Percentiles rank a stretch among this genome's conserved stretches.
These are phyloP conservation scores for Diphyllodes magnificus DNA, from an alignment of 2,113 vertebrate species.

Conservation along the genomic window DNA sequence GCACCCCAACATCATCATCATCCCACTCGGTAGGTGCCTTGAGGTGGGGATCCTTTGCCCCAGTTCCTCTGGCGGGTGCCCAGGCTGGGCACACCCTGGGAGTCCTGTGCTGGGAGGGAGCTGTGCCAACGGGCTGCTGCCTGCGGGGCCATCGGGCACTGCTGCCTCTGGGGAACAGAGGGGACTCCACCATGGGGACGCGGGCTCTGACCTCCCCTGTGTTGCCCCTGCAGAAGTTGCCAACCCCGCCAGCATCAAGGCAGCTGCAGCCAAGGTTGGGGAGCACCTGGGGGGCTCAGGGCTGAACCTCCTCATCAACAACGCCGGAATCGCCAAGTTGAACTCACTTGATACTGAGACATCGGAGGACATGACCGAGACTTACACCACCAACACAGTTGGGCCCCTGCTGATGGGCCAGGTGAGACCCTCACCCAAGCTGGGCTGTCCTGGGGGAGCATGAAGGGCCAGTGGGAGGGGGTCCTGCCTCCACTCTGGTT, in stretches of 20 bases:
- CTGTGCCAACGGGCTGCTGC: background rate
- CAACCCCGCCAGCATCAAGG: background rate
- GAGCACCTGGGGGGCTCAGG: background rate
- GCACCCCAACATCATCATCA: background rate
- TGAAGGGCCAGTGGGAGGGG: background rate
- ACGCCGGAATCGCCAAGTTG: fast-evolving
- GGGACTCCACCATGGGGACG: background rate
- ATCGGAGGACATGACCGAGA: fast-evolving
- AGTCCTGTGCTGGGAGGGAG: background rate
- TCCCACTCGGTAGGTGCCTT: background rate
- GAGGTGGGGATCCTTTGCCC: background rate
- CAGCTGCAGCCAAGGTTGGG: background rate
- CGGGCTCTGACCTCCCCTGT: background rate
- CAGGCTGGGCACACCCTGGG: background rate
- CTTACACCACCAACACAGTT: background rate
- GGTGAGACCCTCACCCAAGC: background rate
- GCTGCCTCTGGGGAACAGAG: background rate
- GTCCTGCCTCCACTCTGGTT: fast-evolving
- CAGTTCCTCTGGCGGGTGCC: fast-evolving
- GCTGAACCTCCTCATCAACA: slow-evolving; percentile 48
- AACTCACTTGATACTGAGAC: background rate
- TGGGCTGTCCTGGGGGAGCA: background rate
- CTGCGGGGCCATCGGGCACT: background rate
- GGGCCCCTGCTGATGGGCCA: slow-evolving; percentile 13
- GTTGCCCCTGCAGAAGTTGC: background rate